Evolutionary conservation across 2,797 vertebrate species (phyloP), one percentile per base, ranked within the genome.

Genomic region (Danio albolineatus): DNA sequence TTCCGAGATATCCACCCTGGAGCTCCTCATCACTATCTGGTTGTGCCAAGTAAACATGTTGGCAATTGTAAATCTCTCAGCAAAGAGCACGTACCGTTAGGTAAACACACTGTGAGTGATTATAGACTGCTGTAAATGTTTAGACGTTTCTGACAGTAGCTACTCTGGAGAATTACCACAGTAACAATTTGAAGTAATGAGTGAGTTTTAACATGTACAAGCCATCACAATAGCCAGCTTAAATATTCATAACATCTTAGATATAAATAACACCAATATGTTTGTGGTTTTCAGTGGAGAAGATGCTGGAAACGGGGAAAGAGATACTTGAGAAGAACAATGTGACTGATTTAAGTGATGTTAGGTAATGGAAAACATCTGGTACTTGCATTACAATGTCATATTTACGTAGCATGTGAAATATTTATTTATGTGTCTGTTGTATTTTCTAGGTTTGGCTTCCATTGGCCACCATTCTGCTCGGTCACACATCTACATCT

Each of bases 391-490:
- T 36, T 44, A n/a, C 73, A 71, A 59, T 69, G 7, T 2, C 7
- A 54, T 36, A 13, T 61, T 16, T 62, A 6, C 67, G 10, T 56
- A 7, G 4, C 7, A 12, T 10, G 79, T 65, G 53, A 41, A 17
- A 53, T 2, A 13, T 51, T 38, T 41, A 43, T 28, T 84, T 12
- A 64, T 36, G 28, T 38, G 28, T 14, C 16, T 60, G 16, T 76
- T 64, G 38, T 78, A 9, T 87, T 13, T 82, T 77, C 86, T 89
- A 99, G 98, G 89, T 96, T 99, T 90, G 98, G 98, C 70, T 99
- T 99, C 89, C 98, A 99, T 59, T 93, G 95, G 95, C 97, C 98
- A 44, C 98, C 97, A 0, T 99, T 99, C 91, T 97, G 95, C 83
- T 97, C 97, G 0, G 95, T 99, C 84, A 83, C 92, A 66, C 98